Evolutionary conservation across 2,797 vertebrate genomes (phyloP).

Genomic region (Orientallactaga sibirica): DNA sequence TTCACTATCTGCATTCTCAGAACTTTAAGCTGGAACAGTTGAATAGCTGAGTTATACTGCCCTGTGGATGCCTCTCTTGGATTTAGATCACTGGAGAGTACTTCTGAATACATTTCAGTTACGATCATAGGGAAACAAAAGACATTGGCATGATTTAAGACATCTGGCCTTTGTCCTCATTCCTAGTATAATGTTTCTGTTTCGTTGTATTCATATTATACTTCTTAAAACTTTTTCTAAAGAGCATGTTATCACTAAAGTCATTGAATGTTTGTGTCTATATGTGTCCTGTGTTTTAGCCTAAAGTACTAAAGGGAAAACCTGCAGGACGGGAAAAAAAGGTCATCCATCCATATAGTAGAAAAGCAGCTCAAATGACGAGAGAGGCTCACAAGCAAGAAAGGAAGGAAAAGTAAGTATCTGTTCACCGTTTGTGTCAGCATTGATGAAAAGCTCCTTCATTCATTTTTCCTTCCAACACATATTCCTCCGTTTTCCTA

Average conservation of each 20-base stretch:
- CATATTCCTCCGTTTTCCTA: background rate
- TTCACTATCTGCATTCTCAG: background rate
- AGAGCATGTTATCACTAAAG: slow-evolving; percentile 28
- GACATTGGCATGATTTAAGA: background rate
- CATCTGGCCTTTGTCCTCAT: background rate
- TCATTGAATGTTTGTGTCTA: slow-evolving; percentile 34
- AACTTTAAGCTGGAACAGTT: background rate
- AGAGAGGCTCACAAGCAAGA: slow-evolving; percentile 92
- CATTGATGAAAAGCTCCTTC: background rate
- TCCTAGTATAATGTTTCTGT: background rate
- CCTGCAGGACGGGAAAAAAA: slow-evolving; percentile 90
- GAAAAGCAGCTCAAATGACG: slow-evolving; percentile 95
- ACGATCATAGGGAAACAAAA: background rate
- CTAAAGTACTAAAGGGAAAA: slow-evolving; percentile 92
- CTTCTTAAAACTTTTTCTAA: background rate
- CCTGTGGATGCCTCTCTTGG: background rate
- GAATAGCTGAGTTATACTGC: slow-evolving; percentile 7
- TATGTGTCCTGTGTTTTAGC: slow-evolving; percentile 87
- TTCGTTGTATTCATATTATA: slow-evolving; percentile 30
- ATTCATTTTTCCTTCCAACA: background rate
- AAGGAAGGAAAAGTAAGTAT: slow-evolving; percentile 93
- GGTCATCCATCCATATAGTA: slow-evolving; percentile 95
- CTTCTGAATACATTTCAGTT: slow-evolving; percentile 2
- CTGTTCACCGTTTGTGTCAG: background rate
- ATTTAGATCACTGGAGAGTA: background rate